phyloP scores from a whole-genome alignment of 2,113 vertebrate genomes.

The Mixornis gularis region DNA sequence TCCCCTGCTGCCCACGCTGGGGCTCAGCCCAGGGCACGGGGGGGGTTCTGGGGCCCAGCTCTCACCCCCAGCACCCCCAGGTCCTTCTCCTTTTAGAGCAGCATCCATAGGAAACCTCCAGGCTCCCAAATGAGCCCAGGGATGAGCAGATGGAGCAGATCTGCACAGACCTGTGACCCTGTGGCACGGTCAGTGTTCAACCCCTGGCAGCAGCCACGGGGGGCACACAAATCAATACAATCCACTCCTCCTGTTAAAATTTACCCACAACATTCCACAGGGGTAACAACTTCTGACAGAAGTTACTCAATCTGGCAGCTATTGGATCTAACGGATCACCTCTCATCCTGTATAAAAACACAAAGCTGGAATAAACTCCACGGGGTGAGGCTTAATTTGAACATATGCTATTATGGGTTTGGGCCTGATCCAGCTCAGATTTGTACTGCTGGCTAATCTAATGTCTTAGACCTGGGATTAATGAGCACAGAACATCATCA shows the following conservation, averaged over 20 bases:
- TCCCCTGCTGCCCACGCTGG: not conserved
- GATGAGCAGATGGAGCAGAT: rapidly evolving
- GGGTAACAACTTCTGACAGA: not conserved
- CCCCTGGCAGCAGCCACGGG: rapidly evolving
- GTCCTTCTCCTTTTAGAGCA: not conserved
- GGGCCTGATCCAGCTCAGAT: not conserved
- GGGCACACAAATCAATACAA: not conserved
- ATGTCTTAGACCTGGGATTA: not conserved
- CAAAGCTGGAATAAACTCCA: not conserved
- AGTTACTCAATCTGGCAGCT: not conserved
- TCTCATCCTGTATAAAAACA: not conserved
- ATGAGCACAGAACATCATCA: not conserved
- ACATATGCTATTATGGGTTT: not conserved
- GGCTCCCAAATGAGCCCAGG: rapidly evolving
- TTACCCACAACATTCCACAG: not conserved
- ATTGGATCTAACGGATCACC: not conserved
- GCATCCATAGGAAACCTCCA: not conserved
- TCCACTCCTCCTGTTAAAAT: not conserved
- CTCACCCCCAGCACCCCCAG: not conserved
- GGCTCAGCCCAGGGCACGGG: not conserved
- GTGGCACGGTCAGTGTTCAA: too few species aligned
- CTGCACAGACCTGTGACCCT: rapidly evolving
- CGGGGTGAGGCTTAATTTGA: rapidly evolving
- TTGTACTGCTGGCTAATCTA: not conserved
- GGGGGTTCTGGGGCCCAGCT: not conserved